phyloP scores from a whole-genome alignment of 2,888 invertebrate species.

The Petrolisthes manimaculis region DNA sequence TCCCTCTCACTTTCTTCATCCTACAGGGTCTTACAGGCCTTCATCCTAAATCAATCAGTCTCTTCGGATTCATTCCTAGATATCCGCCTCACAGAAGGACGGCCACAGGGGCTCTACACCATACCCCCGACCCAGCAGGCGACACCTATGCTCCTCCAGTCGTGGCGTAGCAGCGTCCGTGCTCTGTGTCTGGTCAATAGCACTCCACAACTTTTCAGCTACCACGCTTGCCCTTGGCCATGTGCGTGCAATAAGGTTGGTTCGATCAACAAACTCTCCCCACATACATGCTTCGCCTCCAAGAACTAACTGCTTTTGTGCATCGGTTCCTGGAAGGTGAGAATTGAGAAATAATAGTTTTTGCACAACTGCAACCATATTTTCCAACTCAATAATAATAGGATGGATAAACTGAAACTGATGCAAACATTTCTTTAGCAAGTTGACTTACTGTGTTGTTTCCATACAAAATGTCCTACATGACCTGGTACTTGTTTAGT shows the following conservation, averaged over 20 bases:
- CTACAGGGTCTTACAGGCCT: no score
- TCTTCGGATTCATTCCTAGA: neutral
- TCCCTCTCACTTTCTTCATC: no score
- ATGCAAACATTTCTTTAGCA: no score
- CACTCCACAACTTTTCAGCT: slow-evolving; percentile 88
- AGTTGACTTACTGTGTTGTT: no score
- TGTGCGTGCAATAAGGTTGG: slow-evolving; percentile 75
- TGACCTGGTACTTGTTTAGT: no score
- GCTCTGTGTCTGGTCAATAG: slow-evolving; percentile 69
- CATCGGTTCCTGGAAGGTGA: slow-evolving; percentile 69
- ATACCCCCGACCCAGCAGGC: slow-evolving; percentile 79
- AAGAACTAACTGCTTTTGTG: slow-evolving; percentile 78
- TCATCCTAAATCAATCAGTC: no score
- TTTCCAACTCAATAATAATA: neutral
- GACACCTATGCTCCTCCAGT: slow-evolving; percentile 79
- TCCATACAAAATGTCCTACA: no score
- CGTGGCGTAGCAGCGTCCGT: slow-evolving; percentile 74
- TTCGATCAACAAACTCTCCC: slow-evolving; percentile 85
- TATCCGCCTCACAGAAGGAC: slow-evolving; percentile 74
- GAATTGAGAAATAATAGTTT: neutral
- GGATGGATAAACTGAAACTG: neutral
- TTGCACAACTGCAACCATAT: neutral
- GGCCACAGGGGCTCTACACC: slow-evolving; percentile 80
- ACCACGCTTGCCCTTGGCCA: slow-evolving; percentile 90
- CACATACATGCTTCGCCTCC: slow-evolving; percentile 96